Evolutionary conservation across 2,888 invertebrate genomes (phyloP).

Genomic region (Escarpia spicata): DNA sequence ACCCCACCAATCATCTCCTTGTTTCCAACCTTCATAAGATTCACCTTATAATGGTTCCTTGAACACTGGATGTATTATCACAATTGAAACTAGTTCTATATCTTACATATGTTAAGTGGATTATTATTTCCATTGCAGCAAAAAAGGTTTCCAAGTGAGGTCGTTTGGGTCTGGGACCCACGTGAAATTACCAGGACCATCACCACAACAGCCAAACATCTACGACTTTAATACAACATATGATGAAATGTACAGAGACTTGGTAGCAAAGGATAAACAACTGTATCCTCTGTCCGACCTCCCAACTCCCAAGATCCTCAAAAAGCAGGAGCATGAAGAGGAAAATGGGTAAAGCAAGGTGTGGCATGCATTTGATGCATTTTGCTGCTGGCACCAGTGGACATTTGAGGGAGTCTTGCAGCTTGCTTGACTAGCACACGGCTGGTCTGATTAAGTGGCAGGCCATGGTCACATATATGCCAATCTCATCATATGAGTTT

Average conservation of each 20-base stretch:
- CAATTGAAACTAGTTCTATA: background rate
- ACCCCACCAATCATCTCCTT: background rate
- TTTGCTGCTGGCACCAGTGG: background rate
- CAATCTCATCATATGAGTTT: background rate
- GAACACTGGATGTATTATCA: background rate
- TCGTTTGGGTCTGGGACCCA: conserved; percentile 77
- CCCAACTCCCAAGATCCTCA: background rate
- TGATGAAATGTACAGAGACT: conserved; percentile 92
- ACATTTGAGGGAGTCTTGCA: background rate
- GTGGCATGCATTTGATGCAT: background rate
- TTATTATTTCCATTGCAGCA: conserved; percentile 70
- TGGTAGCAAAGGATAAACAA: conserved; percentile 87
- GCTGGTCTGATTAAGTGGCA: background rate
- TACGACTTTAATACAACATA: conserved; percentile 97
- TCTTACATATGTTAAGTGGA: background rate
- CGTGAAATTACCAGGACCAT: conserved; percentile 95
- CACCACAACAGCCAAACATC: conserved; percentile 90
- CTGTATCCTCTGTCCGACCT: conserved; percentile 75
- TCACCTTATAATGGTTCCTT: background rate
- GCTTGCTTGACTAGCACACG: background rate
- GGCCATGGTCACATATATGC: background rate
- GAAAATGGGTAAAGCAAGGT: background rate
- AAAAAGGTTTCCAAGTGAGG: conserved; percentile 94
- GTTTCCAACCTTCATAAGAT: background rate
- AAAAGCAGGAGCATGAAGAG: background rate